Percentiles rank a stretch among this genome's conserved stretches.
Evolutionary conservation across 2,113 vertebrate species (phyloP).

Genomic region (Callorhinus ursinus): DNA sequence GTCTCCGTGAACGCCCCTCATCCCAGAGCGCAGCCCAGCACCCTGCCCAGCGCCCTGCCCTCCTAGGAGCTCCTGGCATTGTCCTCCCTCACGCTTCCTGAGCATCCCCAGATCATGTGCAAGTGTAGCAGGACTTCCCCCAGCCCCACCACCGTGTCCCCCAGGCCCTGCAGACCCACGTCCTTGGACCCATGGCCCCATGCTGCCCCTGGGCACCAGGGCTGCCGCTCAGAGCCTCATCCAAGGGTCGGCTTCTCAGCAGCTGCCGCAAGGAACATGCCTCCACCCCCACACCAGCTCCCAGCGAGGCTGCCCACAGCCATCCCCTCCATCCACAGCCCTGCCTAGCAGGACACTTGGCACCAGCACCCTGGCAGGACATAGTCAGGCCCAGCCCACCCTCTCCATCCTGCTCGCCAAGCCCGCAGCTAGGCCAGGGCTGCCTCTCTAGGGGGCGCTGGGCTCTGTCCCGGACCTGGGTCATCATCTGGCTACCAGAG

Average conservation of each 20-base stretch:
- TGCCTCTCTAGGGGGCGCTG: not conserved
- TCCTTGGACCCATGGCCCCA: not conserved
- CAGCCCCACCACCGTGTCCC: not conserved
- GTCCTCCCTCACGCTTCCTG: not conserved
- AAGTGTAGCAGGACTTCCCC: not conserved
- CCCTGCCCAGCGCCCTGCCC: not conserved
- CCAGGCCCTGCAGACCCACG: not conserved
- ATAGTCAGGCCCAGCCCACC: not conserved
- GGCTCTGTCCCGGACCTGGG: not conserved
- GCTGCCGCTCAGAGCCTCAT: not conserved
- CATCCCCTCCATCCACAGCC: not conserved
- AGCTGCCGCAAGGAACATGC: accelerated
- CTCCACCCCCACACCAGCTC: not conserved
- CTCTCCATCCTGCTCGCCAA: not conserved
- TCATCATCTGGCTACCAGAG: not conserved
- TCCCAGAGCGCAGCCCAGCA: not conserved
- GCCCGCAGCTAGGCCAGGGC: not conserved
- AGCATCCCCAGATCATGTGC: not conserved
- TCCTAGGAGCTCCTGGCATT: too few species aligned
- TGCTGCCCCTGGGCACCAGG: accelerated
- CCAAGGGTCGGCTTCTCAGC: not conserved
- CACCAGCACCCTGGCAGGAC: not conserved
- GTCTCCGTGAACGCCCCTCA: accelerated
- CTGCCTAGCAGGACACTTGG: not conserved
- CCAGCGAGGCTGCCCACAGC: not conserved